A percentile compares a stretch with the other conserved stretches of the same genome.
Conservation (phyloP, 2,888 invertebrate genomes). For the Meiosimyza platycephala region DNA sequence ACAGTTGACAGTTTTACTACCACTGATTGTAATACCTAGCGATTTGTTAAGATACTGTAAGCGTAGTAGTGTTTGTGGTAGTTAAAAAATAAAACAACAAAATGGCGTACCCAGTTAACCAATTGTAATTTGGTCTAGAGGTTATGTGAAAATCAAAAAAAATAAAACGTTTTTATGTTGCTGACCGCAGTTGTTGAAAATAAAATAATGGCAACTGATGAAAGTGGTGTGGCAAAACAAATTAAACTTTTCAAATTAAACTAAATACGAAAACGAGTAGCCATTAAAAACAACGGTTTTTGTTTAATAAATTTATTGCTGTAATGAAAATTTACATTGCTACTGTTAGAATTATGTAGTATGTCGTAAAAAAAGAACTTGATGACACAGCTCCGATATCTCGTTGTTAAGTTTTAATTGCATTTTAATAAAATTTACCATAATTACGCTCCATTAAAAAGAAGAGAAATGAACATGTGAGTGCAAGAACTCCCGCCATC, state of each 20-base stretch:
- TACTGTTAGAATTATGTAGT: no score
- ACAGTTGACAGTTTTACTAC: conserved; percentile 26
- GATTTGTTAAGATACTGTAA: neutral
- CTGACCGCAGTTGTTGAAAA: no score
- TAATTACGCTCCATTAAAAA: no score
- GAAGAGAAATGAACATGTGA: no score
- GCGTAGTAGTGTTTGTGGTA: neutral
- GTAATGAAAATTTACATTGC: no score
- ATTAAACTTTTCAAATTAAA: conserved; percentile 40
- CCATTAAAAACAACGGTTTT: neutral
- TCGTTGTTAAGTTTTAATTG: no score
- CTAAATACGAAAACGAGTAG: conserved; percentile 4
- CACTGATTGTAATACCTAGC: neutral
- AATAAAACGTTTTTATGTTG: no score
- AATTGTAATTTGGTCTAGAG: neutral
- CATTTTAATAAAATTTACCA: no score
- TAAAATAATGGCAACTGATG: neutral
- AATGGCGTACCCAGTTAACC: neutral
- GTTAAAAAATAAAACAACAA: neutral
- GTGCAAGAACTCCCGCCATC: no score
- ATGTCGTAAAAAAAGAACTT: no score
- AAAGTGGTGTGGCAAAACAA: conserved; percentile 21
- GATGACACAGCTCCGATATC: no score
- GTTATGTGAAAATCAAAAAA: neutral
- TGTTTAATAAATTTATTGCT: no score